phyloP scores from a whole-genome alignment of 2,113 vertebrate genomes.

The Sturnus vulgaris region DNA sequence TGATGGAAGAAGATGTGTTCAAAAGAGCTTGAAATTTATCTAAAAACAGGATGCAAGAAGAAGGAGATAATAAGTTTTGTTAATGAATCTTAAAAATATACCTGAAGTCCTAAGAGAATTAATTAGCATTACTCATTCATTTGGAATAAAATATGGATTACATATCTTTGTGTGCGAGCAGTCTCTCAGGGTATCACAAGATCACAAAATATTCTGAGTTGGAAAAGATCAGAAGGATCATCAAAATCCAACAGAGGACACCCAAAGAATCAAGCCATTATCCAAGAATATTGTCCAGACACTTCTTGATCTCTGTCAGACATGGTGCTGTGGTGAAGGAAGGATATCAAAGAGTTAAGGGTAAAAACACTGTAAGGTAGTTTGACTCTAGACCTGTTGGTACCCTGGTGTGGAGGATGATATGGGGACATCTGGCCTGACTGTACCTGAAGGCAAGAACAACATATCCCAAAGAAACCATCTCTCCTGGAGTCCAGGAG shows the following conservation, averaged over 20 bases:
- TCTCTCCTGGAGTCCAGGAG: neutral
- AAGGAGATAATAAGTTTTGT: neutral
- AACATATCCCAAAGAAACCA: neutral
- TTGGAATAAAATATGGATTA: neutral
- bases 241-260: neutral
- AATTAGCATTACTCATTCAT: neutral
- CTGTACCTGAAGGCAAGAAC: neutral
- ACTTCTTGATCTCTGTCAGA: neutral
- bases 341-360: neutral
- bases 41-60: neutral
- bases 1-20: neutral
- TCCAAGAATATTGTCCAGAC: neutral
- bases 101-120: neutral
- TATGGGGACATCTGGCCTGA: neutral
- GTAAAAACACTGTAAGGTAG: neutral
- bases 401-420: neutral
- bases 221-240: neutral
- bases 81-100: neutral
- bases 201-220: neutral
- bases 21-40: neutral
- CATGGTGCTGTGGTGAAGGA: neutral
- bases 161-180: rapidly evolving
- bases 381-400: neutral
- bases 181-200: neutral
- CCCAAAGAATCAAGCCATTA: no score